A percentile compares a stretch with the other conserved stretches of the same genome.
These are phyloP conservation scores for Pseudomugil gertrudae DNA, from an alignment of 2,797 vertebrate species.

Conservation along the genomic window DNA sequence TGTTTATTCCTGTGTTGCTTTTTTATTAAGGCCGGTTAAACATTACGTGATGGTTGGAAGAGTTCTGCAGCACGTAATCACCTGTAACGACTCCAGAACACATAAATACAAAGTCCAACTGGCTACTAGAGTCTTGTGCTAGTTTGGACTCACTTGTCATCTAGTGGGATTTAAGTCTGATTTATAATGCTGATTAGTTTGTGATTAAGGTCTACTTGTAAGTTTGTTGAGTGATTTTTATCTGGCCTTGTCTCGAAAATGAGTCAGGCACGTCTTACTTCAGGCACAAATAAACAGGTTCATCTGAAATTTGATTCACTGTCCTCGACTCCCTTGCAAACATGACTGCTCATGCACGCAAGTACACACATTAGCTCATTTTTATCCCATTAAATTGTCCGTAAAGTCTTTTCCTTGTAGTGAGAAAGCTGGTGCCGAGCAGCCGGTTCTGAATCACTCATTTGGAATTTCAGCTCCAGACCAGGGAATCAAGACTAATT, in stretches of 20 bases:
- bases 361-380: slow-evolving; percentile 63
- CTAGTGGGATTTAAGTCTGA: slow-evolving; percentile 45
- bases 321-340: slow-evolving; percentile 21
- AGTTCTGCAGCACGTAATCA: slow-evolving; percentile 53
- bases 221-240: slow-evolving; percentile 35
- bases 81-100: slow-evolving; percentile 68
- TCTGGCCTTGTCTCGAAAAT: slow-evolving; percentile 39
- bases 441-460: slow-evolving; percentile 68
- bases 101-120: slow-evolving; percentile 70
- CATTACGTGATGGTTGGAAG: slow-evolving; percentile 75
- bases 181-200: slow-evolving; percentile 61
- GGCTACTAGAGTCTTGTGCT: slow-evolving; percentile 29
- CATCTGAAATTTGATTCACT: slow-evolving; percentile 46
- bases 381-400: slow-evolving; percentile 85
- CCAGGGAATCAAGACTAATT: slow-evolving; percentile 61
- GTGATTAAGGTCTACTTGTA: slow-evolving; percentile 22
- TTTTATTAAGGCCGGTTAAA: slow-evolving; percentile 75
- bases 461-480: slow-evolving; percentile 70
- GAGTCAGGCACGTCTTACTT: slow-evolving; percentile 54
- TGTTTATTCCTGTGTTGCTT: slow-evolving; percentile 74
- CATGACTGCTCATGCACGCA: slow-evolving; percentile 4
- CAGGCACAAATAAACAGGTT: slow-evolving; percentile 65
- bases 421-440: slow-evolving; percentile 54
- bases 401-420: slow-evolving; percentile 76
- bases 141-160: slow-evolving; percentile 35